phyloP scores from a whole-genome alignment of 2,888 invertebrate species.

The Candidula unifasciata region DNA sequence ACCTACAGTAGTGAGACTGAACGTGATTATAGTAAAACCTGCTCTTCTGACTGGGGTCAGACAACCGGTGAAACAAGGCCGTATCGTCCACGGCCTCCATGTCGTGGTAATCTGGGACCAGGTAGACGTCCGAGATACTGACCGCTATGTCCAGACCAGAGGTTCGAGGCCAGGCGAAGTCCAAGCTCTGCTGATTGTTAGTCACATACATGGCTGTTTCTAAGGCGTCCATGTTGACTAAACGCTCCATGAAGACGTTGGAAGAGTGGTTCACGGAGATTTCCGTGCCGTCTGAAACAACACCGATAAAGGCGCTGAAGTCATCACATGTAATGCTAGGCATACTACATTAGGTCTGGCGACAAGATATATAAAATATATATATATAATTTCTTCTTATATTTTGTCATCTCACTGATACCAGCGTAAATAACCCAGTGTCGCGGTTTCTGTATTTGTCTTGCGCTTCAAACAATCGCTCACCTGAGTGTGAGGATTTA shows the following conservation, averaged over 20 bases:
- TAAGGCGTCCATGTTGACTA: conserved; percentile 66
- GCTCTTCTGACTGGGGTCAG: conserved; percentile 61
- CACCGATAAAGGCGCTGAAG: not conserved
- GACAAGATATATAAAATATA: too few species aligned
- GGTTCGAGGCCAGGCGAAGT: conserved; percentile 71
- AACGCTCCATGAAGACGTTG: conserved; percentile 74
- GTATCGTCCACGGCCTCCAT: conserved; percentile 71
- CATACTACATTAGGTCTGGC: too few species aligned
- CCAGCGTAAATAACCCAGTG: too few species aligned
- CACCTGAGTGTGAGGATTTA: too few species aligned
- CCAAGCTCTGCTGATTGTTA: conserved; percentile 70
- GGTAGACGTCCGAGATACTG: conserved; percentile 69
- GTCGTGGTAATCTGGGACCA: conserved; percentile 75
- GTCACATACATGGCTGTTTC: conserved; percentile 70
- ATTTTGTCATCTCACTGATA: too few species aligned
- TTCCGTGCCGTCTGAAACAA: conserved; percentile 47
- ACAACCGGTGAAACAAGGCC: conserved; percentile 63
- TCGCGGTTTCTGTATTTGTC: too few species aligned
- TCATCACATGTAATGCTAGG: not conserved
- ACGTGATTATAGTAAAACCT: conserved; percentile 64
- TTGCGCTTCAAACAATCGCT: too few species aligned
- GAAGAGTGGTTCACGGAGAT: conserved; percentile 60
- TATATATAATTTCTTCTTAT: too few species aligned
- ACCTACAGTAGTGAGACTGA: conserved; percentile 74
- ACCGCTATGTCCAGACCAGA: conserved; percentile 74